phyloP scores from a whole-genome alignment of 2,797 vertebrate species.

The Cossypha niveicapilla region DNA sequence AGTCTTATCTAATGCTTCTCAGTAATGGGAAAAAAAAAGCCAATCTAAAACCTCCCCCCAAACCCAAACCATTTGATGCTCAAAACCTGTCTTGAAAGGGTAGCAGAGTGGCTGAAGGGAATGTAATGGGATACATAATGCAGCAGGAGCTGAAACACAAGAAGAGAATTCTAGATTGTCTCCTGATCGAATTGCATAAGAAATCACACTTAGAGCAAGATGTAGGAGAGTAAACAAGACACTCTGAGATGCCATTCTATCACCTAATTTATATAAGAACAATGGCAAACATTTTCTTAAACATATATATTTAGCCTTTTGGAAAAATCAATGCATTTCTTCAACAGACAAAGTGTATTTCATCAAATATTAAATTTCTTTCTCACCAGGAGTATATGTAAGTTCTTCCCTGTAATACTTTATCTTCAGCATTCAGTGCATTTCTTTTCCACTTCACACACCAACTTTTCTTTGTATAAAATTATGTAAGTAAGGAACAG shows the following conservation, averaged over 20 bases:
- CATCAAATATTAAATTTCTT: conserved; percentile 18
- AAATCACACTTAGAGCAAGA: not conserved
- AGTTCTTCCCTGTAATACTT: conserved; percentile 25
- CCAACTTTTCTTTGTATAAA: conserved; percentile 29
- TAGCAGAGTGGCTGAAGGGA: not conserved
- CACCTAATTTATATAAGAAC: not conserved
- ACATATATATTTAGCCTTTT: not conserved
- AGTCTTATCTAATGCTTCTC: not conserved
- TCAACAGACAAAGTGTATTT: conserved; percentile 15
- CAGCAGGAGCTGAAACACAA: not conserved
- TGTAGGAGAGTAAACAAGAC: not conserved
- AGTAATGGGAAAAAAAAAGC: not conserved
- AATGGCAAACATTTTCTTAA: not conserved
- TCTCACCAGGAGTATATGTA: not conserved
- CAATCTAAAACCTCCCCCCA: not conserved
- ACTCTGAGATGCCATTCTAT: not conserved
- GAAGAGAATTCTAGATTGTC: not conserved
- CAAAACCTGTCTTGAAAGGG: not conserved
- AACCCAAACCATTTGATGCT: not conserved
- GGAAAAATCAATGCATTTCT: conserved; percentile 21
- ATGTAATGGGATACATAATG: not conserved
- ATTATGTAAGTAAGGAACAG: conserved; percentile 45
- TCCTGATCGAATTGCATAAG: not conserved
- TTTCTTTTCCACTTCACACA: conserved; percentile 40
- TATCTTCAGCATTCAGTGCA: conserved; percentile 18